phyloP scores from a whole-genome alignment of 2,113 vertebrate species.

The Mus pahari region DNA sequence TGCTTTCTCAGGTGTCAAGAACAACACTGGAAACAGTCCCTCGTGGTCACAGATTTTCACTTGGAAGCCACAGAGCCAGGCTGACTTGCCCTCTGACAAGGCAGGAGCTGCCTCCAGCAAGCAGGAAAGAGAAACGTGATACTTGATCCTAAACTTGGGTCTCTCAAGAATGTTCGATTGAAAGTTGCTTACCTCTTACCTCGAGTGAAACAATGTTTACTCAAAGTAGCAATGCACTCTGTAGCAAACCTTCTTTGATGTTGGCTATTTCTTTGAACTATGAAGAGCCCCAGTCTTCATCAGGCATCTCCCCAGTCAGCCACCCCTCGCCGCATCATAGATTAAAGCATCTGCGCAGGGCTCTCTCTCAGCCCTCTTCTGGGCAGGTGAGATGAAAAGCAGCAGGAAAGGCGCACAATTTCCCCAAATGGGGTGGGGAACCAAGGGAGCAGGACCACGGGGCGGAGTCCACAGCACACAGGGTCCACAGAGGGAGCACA shows the following conservation, averaged over 20 bases:
- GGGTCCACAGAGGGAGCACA: background rate
- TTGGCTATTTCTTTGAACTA: background rate
- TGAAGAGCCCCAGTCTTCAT: background rate
- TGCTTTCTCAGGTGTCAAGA: background rate
- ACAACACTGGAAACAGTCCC: background rate
- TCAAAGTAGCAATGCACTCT: fast-evolving
- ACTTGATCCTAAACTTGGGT: background rate
- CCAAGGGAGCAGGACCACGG: fast-evolving
- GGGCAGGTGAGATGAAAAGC: background rate
- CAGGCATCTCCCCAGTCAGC: background rate
- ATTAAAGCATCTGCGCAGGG: fast-evolving
- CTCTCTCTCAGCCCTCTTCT: background rate
- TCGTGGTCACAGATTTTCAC: fast-evolving
- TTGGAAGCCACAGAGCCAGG: background rate
- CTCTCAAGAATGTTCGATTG: background rate
- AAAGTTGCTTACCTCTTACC: background rate
- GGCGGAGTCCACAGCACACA: background rate
- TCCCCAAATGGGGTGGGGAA: background rate
- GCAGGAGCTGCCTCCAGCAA: fast-evolving
- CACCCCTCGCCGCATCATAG: fast-evolving
- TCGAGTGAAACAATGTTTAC: background rate
- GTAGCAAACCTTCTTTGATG: background rate
- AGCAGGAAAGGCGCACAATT: background rate
- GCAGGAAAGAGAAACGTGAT: fast-evolving
- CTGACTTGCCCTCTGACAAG: fast-evolving